These are phyloP conservation scores for Sebastes jordani DNA, from an alignment of 2,797 vertebrate genomes.

Conservation along the genomic window DNA sequence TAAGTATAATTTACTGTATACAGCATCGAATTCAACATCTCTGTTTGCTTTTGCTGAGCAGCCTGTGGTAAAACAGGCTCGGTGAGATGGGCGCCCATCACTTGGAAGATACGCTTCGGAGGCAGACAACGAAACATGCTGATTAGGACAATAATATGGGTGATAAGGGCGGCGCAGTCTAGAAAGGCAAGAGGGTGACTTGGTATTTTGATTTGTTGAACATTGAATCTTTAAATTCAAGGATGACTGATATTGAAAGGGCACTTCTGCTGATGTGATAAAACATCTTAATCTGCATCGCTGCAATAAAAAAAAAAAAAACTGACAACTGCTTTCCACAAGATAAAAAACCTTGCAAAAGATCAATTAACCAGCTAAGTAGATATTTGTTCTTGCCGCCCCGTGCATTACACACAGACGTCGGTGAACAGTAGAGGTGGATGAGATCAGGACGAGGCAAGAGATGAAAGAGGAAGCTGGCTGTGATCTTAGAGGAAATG, in stretches of 20 bases:
- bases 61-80: background rate
- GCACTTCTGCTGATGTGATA: background rate
- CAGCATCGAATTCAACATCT: background rate
- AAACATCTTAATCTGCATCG: background rate
- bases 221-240: background rate
- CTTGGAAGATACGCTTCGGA: conserved; percentile 34
- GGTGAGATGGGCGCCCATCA: background rate
- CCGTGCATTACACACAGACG: background rate
- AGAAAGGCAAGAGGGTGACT: background rate
- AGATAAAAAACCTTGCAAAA: background rate
- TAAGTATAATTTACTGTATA: background rate
- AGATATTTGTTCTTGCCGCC: background rate
- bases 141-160: conserved; percentile 41
- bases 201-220: conserved; percentile 37
- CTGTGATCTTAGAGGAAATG: conserved; percentile 47
- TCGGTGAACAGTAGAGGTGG: background rate
- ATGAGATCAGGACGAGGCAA: conserved; percentile 20
- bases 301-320: background rate
- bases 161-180: conserved; percentile 8
- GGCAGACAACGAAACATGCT: conserved; percentile 57
- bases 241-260: conserved; percentile 26
- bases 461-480: conserved; percentile 64
- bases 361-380: background rate
- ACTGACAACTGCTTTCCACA: background rate
- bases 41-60: conserved; percentile 2